Base-by-base conservation (phyloP, 2,888 invertebrate species). In the Charanyca ferruginea region DNA sequence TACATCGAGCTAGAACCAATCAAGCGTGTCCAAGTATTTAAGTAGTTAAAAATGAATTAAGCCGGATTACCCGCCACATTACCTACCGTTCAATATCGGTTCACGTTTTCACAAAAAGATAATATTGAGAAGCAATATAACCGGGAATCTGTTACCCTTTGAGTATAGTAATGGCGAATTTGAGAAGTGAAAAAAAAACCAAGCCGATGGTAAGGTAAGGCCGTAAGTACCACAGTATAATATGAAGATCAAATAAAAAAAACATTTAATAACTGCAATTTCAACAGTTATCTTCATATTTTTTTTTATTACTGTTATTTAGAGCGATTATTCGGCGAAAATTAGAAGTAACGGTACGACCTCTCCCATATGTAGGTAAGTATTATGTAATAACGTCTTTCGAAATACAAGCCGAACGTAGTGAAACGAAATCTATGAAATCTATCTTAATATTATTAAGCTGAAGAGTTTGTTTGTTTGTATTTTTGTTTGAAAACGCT, bases 1-100 rank as follows among this genome's bases (percentile, higher is more conserved):
- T 55, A 41, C 47, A 54, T 48, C 45, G 45, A 25, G 18, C 32
- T 32, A 11, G 28, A 58, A 32, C 41, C n/a, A 53, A 58, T 38
- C 57, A 42, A 16, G 35, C 20, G 32, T 47, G 18, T 7, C 41
- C 13, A 22, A 70, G 13, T 47, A 55, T 32, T 59, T 58, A 18
- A 44, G 11, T 8, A 32, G 3, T 47, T 32, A 7, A 48, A 32
- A 23, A 71, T 60, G 32, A n/a, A 7, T 13, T 59, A 13, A 59
- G 38, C 16, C 13, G 9, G 28, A 45, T 65, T 61, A 61, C 13
- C 18, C 22, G 22, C 6, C 6, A 22, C 22, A 61, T 61, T 44
- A 22, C 4, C 1, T 44, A 22, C 4, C 1, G n/a, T 22, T 4
- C 20, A 60, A 41, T 25, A 23, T 28, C 41, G 11, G n/a, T 28